A percentile compares a stretch with the other conserved stretches of the same genome.
Evolutionary conservation across 2,888 invertebrate species (phyloP).

Genomic region (Drosophila quinaria): DNA sequence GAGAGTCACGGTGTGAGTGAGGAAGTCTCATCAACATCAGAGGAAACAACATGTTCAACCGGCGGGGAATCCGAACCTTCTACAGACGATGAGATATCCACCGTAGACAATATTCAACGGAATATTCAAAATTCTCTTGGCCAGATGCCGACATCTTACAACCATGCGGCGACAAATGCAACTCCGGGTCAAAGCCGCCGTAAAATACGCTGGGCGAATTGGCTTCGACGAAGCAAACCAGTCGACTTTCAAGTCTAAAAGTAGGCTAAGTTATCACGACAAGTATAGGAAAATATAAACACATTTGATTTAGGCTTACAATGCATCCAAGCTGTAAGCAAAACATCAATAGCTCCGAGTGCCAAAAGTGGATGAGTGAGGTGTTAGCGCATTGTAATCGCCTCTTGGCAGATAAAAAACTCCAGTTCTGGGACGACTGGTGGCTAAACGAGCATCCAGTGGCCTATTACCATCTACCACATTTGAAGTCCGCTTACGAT

Average conservation of each 20-base stretch:
- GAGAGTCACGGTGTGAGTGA: not conserved
- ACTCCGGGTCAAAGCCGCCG: conserved; percentile 4
- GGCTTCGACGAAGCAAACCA: conserved; percentile 36
- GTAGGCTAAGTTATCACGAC: conserved; percentile 27
- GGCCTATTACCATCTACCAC: conserved; percentile 29
- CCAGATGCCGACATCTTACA: conserved; percentile 37
- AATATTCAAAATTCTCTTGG: conserved; percentile 8
- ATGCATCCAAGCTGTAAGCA: conserved; percentile 63
- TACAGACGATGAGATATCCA: conserved; percentile 5
- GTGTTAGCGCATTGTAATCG: conserved; percentile 52
- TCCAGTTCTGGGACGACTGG: conserved; percentile 60
- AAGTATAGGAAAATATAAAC: conserved; percentile 2
- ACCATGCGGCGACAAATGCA: not conserved
- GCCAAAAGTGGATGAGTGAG: conserved; percentile 60
- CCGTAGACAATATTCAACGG: not conserved
- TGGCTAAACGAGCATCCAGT: conserved; percentile 49
- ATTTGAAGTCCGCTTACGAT: conserved; percentile 49
- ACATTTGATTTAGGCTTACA: not conserved
- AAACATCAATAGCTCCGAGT: conserved; percentile 43
- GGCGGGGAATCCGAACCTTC: not conserved
- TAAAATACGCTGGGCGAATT: conserved; percentile 56
- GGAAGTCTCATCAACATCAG: not conserved
- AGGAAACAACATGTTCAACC: not conserved
- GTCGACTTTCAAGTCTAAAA: conserved; percentile 32
- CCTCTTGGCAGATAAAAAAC: conserved; percentile 36